phyloP scores from a whole-genome alignment of 2,888 invertebrate species.

The Microplitis manilae region DNA sequence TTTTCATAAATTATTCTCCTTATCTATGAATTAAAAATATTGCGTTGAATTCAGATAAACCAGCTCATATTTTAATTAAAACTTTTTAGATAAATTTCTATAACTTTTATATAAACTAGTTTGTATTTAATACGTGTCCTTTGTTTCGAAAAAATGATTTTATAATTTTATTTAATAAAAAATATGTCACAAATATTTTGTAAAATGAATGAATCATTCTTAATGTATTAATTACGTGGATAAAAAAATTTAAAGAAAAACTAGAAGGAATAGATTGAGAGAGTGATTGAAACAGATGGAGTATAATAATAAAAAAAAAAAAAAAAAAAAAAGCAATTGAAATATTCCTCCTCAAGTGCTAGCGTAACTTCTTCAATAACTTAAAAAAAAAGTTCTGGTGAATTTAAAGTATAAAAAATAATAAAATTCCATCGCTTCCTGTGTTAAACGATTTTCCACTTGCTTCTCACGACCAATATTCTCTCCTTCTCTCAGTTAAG shows the following conservation, averaged over 20 bases:
- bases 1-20: neutral
- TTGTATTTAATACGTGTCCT: neutral
- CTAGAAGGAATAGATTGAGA: neutral
- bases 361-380: conserved; percentile 30
- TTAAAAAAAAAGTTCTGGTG: conserved; percentile 1
- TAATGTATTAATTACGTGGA: neutral
- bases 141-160: too few relatives aligned
- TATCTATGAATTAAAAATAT: neutral
- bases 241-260: neutral
- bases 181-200: too few relatives aligned
- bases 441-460: conserved; percentile 21
- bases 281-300: neutral
- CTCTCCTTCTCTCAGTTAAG: conserved; percentile 23
- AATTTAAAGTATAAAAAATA: conserved; percentile 2
- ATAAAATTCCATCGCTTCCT: conserved; percentile 3
- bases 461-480: neutral
- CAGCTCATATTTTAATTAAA: neutral
- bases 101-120: neutral
- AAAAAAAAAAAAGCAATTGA: neutral
- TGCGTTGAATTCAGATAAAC: neutral
- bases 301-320: neutral
- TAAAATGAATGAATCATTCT: too few relatives aligned
- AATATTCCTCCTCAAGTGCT: conserved; percentile 12
- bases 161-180: too few relatives aligned
- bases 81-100: neutral